Conservation (phyloP, 1,140 invertebrate species). For the Akabosia matsudoensis region DNA sequence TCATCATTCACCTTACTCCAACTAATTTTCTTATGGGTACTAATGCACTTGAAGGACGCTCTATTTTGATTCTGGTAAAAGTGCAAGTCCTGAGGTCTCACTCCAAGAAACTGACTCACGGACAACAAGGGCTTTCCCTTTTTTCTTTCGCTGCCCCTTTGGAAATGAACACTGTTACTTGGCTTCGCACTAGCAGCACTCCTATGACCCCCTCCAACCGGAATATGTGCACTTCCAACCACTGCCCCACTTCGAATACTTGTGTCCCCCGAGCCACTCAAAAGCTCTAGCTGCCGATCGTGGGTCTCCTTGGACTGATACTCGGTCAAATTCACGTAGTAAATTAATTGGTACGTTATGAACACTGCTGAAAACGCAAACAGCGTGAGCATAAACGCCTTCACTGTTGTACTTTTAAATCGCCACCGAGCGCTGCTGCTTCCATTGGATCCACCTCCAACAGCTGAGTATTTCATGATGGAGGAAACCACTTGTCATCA, state of each 20-base stretch:
- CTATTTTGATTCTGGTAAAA: slow-evolving; percentile 31
- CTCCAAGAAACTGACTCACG: slow-evolving; percentile 31
- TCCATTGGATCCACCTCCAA: not conserved
- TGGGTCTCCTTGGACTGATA: slow-evolving; percentile 28
- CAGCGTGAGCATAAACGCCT: slow-evolving; percentile 29
- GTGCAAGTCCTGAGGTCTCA: slow-evolving; percentile 33
- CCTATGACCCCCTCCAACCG: not conserved
- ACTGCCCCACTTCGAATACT: too few species aligned
- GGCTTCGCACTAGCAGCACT: not conserved
- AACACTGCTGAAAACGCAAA: slow-evolving; percentile 39
- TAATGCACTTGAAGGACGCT: slow-evolving; percentile 32
- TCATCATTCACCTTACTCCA: slow-evolving; percentile 47
- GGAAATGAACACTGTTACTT: not conserved
- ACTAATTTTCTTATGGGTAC: slow-evolving; percentile 36
- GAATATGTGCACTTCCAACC: not conserved
- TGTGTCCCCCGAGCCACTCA: not conserved
- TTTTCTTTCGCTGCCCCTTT: not conserved
- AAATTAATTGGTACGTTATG: slow-evolving; percentile 41
- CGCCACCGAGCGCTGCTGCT: not conserved
- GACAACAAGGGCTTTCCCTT: slow-evolving; percentile 30
- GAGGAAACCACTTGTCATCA: too few species aligned
- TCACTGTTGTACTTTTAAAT: slow-evolving; percentile 24
- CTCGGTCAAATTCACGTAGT: slow-evolving; percentile 33
- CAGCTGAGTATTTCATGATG: not conserved
- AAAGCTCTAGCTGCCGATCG: not conserved